Evolutionary conservation across 2,888 invertebrate species (phyloP), one percentile per base, ranked within the genome.

Genomic region (Tiliacea aurago): DNA sequence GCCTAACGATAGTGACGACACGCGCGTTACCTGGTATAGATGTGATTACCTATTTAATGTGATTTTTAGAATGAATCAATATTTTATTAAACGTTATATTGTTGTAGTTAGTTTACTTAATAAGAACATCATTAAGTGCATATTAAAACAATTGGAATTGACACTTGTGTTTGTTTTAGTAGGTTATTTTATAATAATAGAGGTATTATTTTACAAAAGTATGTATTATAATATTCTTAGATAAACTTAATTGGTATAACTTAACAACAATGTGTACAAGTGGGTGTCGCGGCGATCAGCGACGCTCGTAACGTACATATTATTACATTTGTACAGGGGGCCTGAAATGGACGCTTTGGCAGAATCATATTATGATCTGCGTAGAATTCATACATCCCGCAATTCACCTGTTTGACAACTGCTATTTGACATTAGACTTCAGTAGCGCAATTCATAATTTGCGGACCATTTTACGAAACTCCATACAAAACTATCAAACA

Each of bases 161-260:
- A 59, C 9, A 61, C 9, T 47, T 47, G 49, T 59, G 33, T 59
- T 47, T 55, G n/a, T 76, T 15, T 49, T 23, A 28, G 10, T n/a
- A 2, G 9, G 15, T 33, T 33, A 20, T 53, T 37, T 51, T 47
- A 28, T 20, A 56, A 43, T 28, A 23, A 77, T 11, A 78, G 4
- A 33, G 1, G 28, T 49, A 51, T 47, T 49, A 28, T 56, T 64
- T 51, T 80, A 81, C 58, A 85, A 86, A 86, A 87, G 85, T 87
- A 86, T 87, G 78, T 90, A 91, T 88, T 90, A 82, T 87, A 90
- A 89, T 92, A 90, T 90, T 87, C 88, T 88, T 90, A 91, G 61
- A 88, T 90, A 91, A 90, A 91, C 89, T 91, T 90, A 91, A 91
- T 87, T 85, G 87, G 81, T 78, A 89, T 90, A 90, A 90, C 88